A percentile compares a stretch with the other conserved stretches of the same genome.
phyloP scores from a whole-genome alignment of 2,797 vertebrate genomes.

The Amblyraja radiata region DNA sequence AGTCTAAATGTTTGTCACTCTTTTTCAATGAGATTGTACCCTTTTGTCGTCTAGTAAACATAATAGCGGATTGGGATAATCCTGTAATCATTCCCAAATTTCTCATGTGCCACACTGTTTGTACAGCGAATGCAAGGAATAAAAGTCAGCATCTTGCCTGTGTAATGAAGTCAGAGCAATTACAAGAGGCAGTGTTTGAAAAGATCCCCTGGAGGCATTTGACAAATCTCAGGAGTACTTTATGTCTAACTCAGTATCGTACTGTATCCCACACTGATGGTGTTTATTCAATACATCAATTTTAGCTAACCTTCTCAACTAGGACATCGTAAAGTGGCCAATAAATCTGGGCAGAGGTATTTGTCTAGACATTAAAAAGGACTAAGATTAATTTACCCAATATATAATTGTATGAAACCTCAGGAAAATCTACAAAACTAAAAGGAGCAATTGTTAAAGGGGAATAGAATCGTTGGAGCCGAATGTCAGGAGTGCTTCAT shows the following conservation, averaged over 20 bases:
- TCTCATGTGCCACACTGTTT: neutral
- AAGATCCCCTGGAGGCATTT: neutral
- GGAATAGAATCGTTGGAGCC: neutral
- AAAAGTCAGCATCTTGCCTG: neutral
- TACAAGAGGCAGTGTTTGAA: too few species aligned
- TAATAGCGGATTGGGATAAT: neutral
- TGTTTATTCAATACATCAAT: neutral
- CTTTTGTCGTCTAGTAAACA: neutral
- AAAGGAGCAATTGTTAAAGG: neutral
- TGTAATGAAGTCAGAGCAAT: neutral
- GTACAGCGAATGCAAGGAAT: neutral
- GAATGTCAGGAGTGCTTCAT: too few species aligned
- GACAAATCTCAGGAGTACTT: neutral
- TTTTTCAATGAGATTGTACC: neutral
- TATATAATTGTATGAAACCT: neutral
- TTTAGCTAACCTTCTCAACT: neutral
- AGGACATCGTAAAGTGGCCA: neutral
- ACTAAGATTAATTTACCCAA: neutral
- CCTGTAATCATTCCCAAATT: too few species aligned
- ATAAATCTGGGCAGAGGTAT: neutral
- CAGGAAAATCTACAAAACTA: neutral
- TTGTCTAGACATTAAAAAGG: neutral
- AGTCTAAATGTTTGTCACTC: too few species aligned
- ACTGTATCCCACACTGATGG: neutral
- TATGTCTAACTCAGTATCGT: neutral